phyloP scores from a whole-genome alignment of 2,888 invertebrate species.

The Phoronis australis region DNA sequence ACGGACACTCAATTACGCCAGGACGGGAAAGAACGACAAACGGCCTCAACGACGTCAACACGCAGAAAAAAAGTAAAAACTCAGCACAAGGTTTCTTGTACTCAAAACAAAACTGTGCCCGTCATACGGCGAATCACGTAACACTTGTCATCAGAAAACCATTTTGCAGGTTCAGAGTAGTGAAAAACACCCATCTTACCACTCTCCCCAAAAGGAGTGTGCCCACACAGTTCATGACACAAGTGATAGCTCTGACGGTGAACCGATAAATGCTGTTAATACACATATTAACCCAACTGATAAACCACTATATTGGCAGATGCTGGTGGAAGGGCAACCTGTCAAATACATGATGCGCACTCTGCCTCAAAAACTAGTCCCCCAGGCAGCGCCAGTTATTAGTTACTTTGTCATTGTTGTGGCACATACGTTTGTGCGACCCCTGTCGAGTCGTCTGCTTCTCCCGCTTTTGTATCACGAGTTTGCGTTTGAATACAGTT shows the following conservation, averaged over 20 bases:
- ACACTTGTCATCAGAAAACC: neutral
- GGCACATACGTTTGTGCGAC: no score
- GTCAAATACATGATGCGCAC: conserved; percentile 3
- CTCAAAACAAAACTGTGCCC: conserved; percentile 3
- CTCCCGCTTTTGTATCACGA: no score
- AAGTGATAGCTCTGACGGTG: neutral
- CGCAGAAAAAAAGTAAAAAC: conserved; percentile 4
- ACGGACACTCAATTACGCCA: no score
- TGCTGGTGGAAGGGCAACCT: neutral
- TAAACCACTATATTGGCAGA: conserved; percentile 5
- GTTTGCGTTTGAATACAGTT: no score
- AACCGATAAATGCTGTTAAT: neutral
- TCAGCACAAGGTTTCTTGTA: conserved; percentile 3
- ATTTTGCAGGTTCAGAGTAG: no score
- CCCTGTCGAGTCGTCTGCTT: no score
- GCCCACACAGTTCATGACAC: neutral
- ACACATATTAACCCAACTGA: no score
- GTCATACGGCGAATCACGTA: conserved; percentile 6
- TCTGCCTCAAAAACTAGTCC: conserved; percentile 1
- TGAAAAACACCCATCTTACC: no score
- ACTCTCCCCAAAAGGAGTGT: conserved; percentile 1
- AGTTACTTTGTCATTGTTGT: no score
- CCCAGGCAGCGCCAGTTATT: no score
- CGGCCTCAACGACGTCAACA: no score
- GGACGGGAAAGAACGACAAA: no score